Conservation (phyloP, 2,113 vertebrate genomes). For the Phylloscopus whistleri region DNA sequence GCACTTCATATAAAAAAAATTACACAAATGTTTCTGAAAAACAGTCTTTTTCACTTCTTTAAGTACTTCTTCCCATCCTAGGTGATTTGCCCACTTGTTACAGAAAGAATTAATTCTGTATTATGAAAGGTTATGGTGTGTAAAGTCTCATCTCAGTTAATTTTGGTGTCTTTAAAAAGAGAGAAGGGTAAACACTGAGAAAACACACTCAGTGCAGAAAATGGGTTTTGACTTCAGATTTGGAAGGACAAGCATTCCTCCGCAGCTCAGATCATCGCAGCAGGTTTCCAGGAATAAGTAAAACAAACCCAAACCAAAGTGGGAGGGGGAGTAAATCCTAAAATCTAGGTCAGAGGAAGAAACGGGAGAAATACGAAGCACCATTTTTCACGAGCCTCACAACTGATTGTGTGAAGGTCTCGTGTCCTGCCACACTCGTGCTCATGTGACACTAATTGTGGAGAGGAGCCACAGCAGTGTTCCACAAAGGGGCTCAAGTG, state of each 20-base stretch:
- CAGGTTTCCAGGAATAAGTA: constrained; percentile 29
- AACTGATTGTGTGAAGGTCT: neutral
- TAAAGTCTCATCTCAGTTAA: neutral
- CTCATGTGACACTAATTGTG: neutral
- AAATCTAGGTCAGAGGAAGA: constrained; percentile 39
- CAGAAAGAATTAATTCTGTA: neutral
- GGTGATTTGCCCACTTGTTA: neutral
- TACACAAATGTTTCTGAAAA: neutral
- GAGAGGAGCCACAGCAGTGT: neutral
- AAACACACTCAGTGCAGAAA: neutral
- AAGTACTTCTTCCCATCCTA: neutral
- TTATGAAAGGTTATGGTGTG: neutral
- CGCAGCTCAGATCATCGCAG: neutral
- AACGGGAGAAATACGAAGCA: neutral
- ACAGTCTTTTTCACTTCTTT: neutral
- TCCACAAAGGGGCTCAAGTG: neutral
- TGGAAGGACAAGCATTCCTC: constrained; percentile 31
- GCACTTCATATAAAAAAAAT: neutral
- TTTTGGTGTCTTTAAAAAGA: neutral
- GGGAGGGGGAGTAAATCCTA: neutral
- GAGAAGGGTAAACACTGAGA: neutral
- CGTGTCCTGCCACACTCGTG: neutral
- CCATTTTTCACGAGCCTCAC: neutral
- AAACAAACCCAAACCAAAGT: constrained; percentile 16
- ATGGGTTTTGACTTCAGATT: neutral